phyloP scores from a whole-genome alignment of 35 echinoderm and acorn worm species.

The Strongylocentrotus purpuratus region DNA sequence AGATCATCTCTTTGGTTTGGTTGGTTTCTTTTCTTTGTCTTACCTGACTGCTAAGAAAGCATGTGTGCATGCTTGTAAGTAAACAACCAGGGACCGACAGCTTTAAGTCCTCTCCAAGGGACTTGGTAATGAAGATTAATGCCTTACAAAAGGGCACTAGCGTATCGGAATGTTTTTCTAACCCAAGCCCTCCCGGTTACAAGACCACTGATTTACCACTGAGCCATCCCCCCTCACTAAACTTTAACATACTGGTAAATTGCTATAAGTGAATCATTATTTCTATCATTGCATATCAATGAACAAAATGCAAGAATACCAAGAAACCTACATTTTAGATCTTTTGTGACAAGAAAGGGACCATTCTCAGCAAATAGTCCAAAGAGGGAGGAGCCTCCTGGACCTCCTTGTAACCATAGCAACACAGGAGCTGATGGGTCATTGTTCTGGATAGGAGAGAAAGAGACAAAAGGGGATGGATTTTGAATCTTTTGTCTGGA shows the following conservation, averaged over 20 bases:
- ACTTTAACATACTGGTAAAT: background rate
- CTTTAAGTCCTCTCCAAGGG: too few species aligned
- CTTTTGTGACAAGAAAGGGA: slow-evolving; percentile 75
- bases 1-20: too few species aligned
- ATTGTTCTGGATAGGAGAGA: slow-evolving; percentile 59
- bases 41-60: background rate
- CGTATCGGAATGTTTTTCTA: too few species aligned
- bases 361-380: slow-evolving; percentile 89
- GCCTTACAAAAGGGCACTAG: too few species aligned
- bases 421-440: slow-evolving; percentile 72
- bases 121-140: too few species aligned
- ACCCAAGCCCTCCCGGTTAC: too few species aligned
- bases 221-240: too few species aligned
- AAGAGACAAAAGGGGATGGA: background rate
- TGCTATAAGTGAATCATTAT: background rate
- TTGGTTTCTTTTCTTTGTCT: slow-evolving; percentile 74
- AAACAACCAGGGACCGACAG: too few species aligned
- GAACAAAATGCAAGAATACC: background rate
- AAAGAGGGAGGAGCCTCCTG: slow-evolving; percentile 92
- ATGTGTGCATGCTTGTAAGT: too few species aligned
- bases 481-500: background rate
- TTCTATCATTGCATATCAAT: background rate
- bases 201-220: too few species aligned
- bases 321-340: slow-evolving; percentile 70
- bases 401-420: slow-evolving; percentile 94